phyloP scores from a whole-genome alignment of 2,888 invertebrate genomes.

The Synergus itoensis region DNA sequence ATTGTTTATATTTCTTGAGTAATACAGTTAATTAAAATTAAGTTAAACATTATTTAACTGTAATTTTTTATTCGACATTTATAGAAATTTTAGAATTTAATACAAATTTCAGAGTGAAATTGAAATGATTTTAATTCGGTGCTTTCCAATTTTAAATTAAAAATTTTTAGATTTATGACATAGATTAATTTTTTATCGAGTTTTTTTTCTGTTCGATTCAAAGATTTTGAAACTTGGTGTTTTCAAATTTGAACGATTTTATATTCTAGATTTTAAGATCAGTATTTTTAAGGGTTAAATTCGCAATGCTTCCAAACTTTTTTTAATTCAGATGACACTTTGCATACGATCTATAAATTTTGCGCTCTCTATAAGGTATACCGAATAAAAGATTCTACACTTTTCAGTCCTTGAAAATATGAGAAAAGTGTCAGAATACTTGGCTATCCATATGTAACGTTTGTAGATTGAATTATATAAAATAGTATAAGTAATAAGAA shows the following conservation, averaged over 20 bases:
- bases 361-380: constrained; percentile 8
- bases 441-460: background rate
- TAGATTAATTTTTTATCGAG: too few species aligned
- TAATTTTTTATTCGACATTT: background rate
- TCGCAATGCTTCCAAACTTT: background rate
- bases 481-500: background rate
- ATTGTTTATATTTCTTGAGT: background rate
- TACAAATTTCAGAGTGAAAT: too few species aligned
- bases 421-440: background rate
- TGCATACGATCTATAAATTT: background rate
- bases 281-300: background rate
- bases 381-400: background rate
- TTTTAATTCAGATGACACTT: background rate
- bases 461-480: background rate
- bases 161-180: background rate
- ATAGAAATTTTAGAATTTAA: background rate
- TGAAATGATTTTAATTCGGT: too few species aligned
- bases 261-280: background rate
- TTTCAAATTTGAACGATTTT: background rate
- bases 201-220: background rate
- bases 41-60: background rate
- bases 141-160: background rate
- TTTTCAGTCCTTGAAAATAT: constrained; percentile 8
- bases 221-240: background rate
- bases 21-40: background rate